Evolutionary conservation across 2,888 invertebrate species (phyloP), one percentile per base, ranked within the genome.

Genomic region (Drosophila leonis): DNA sequence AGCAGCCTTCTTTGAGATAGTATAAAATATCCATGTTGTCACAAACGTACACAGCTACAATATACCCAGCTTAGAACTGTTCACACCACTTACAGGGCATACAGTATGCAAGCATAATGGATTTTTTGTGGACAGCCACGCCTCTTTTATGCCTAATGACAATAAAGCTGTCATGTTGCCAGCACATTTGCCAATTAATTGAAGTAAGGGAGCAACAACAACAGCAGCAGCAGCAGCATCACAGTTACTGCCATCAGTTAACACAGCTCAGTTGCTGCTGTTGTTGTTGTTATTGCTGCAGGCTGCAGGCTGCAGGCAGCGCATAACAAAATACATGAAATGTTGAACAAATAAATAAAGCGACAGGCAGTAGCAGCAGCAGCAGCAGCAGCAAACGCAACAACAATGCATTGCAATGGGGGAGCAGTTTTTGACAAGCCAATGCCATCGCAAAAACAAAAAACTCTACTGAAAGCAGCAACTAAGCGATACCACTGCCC

Each of bases 281-380:
- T 12, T 27, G 52, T 20, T 35, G 20, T 46, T 62, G 46, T 27
- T 70, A 42, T 18, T 42, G 42, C 4, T 73, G 61, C 24, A 71
- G 80, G 61, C 24, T 75, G 80, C 44, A 44, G 51, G 75, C 54
- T 56, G 67, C 62, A 67, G 48, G 41, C 61, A 49, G 44, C 51
- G 65, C 72, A 72, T 56, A 65, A 65, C 60, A 63, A 64, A 60
- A 64, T 64, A 51, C 68, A 71, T 61, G 56, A 76, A 80, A 78
- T 68, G 72, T 59, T 80, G 72, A 63, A 77, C 65, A 78, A 78
- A 78, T 77, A 78, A 78, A 80, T 80, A 80, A 78, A 79, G 39
- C 73, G 52, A 51, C 49, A 33, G 49, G 49, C 49, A 35, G 46
- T 67, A 67, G 41, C 29, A 56, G 29, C 57, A 54, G 7, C 39